phyloP scores from a whole-genome alignment of 2,113 vertebrate genomes.

The Toxostoma redivivum region DNA sequence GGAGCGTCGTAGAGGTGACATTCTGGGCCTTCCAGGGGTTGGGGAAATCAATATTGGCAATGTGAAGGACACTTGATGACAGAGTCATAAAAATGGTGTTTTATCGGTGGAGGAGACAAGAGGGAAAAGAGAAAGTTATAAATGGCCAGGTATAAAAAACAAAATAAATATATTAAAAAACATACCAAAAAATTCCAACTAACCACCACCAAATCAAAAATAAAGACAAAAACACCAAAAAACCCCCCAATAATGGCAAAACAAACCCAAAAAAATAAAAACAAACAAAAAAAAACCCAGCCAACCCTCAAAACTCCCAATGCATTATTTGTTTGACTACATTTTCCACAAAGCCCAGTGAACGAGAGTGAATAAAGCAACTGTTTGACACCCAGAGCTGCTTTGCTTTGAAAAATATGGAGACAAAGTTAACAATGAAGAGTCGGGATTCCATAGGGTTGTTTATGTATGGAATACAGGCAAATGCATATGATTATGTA shows the following conservation, averaged over 20 bases:
- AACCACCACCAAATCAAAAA: neutral
- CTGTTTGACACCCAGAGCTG: neutral
- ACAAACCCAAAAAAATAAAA: neutral
- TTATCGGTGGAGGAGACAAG: neutral
- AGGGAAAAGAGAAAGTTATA: neutral
- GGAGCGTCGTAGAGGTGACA: neutral
- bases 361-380: neutral
- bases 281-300: neutral
- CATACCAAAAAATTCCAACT: neutral
- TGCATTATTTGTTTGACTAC: neutral
- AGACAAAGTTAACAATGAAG: conserved; percentile 47
- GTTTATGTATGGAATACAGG: conserved; percentile 56
- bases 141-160: neutral
- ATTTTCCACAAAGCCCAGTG: neutral
- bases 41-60: conserved; percentile 24
- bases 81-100: neutral
- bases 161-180: neutral
- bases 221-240: neutral
- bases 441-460: conserved; percentile 32
- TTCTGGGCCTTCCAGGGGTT: neutral
- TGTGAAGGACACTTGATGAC: neutral
- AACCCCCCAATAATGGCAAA: neutral
- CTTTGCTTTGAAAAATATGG: conserved; percentile 47
- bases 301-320: neutral
- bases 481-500: conserved; percentile 54